Percentiles rank a stretch among this genome's conserved stretches.
Conservation (phyloP, 1,140 invertebrate genomes). For the Patella vulgata region DNA sequence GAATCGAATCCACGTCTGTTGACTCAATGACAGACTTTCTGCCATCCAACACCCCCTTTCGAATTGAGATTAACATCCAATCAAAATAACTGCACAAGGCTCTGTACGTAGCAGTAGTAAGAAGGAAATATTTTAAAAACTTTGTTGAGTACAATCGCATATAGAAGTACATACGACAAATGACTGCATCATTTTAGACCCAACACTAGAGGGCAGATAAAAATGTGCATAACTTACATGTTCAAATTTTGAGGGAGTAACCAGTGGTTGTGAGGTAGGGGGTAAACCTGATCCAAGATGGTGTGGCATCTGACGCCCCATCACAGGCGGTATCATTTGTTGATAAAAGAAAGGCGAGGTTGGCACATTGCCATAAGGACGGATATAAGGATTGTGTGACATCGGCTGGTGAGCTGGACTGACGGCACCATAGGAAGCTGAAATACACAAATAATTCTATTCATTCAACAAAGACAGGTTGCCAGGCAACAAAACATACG, state of each 20-base stretch:
- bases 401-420: slow-evolving; percentile 78
- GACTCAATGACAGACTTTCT: too few species aligned
- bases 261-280: slow-evolving; percentile 38
- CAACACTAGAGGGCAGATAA: too few species aligned
- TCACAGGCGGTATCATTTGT: slow-evolving; percentile 53
- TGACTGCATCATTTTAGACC: too few species aligned
- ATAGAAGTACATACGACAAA: too few species aligned
- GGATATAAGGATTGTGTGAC: slow-evolving; percentile 76
- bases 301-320: slow-evolving; percentile 35
- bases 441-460: slow-evolving; percentile 21
- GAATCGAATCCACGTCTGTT: too few species aligned
- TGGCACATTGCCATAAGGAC: slow-evolving; percentile 63
- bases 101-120: too few species aligned
- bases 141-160: too few species aligned
- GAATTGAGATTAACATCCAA: too few species aligned
- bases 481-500: too few species aligned
- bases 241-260: slow-evolving; percentile 45
- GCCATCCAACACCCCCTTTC: not conserved
- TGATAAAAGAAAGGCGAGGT: slow-evolving; percentile 67
- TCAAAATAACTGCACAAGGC: too few species aligned
- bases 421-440: slow-evolving; percentile 73
- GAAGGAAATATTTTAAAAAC: too few species aligned
- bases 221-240: slow-evolving; percentile 37
- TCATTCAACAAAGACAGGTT: too few species aligned
- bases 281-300: slow-evolving; percentile 21